Evolutionary conservation across 2,113 vertebrate genomes (phyloP), one percentile per base, ranked within the genome.

Genomic region (Cranoglanis bouderius): DNA sequence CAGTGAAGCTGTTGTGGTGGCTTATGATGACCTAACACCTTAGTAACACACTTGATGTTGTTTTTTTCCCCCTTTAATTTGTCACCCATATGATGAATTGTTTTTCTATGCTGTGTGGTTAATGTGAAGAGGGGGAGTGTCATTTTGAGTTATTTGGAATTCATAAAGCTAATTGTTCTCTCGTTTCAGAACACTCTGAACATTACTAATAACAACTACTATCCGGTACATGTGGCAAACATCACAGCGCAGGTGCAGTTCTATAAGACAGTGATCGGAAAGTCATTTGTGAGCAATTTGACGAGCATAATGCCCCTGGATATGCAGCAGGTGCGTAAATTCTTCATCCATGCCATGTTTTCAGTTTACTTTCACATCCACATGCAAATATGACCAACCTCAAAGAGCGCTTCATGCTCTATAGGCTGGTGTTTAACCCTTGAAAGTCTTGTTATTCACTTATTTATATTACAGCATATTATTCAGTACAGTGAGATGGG

Each of bases 191-290:
- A 96, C 89, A 97, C 97, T 0, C 89, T 99, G 92, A 99, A 98
- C 94, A 99, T 99, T 95, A 99, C 97, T 0, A 99, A 99, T 90
- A 99, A 99, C 93, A 98, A 98, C 93, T 98, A 96, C 91, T 99
- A 98, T 83, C 96, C 97, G 0, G 96, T 98, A 87, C 95, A 97
- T 92, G 97, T 98, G 89, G 95, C 97, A 90, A 98, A 97, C 90
- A 96, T 98, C 92, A 97, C 96, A 88, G 97, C 97, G 19, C 97
- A 98, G 94, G 97, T 98, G 89, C 98, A 97, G 91, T 98, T 98
- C 94, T 97, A 96, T 74, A 98, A 97, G 93, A 98, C 97, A 0
- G 97, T 99, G 87, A 98, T 98, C 86, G 98, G 97, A 84, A 98
- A 97, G 92, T 95, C 97, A 80, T 94, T 96, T n/a, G 91, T 98